Conservation (phyloP, 37 sponge, comb jelly and placozoan species). For the Diacarnus erythraeanus region DNA sequence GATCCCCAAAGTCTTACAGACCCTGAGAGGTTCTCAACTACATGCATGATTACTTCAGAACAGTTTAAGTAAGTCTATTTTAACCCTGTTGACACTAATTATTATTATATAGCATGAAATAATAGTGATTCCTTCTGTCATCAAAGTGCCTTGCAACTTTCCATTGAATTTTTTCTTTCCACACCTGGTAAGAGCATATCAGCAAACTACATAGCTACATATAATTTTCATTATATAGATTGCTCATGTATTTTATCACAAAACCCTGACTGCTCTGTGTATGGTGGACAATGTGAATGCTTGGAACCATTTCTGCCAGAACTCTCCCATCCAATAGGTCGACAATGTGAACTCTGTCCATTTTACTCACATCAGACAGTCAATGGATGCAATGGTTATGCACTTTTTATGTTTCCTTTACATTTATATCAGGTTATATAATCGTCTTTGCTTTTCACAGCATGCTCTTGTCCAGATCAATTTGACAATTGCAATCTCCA, state of each 20-base stretch:
- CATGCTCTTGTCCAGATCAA: conserved; percentile 19
- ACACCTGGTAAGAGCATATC: conserved; percentile 18
- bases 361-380: conserved; percentile 19
- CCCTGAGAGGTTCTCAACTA: not conserved
- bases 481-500: conserved; percentile 7
- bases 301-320: not conserved
- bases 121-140: conserved; percentile 9
- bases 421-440: no score
- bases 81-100: not conserved
- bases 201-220: not conserved
- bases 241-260: conserved; percentile 6
- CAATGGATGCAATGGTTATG: conserved; percentile 27
- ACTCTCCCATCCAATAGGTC: not conserved
- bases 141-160: conserved; percentile 21
- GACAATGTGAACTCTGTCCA: conserved; percentile 37
- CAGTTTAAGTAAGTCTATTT: not conserved
- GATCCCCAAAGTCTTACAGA: conserved; percentile 1
- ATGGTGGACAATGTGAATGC: conserved; percentile 50
- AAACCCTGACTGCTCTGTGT: conserved; percentile 7
- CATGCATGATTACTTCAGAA: not conserved
- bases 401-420: not conserved
- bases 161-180: conserved; percentile 3
- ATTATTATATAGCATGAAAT: no score
- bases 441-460: no score
- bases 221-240: not conserved